phyloP scores from a whole-genome alignment of 2,797 vertebrate genomes.

The Masticophis lateralis region DNA sequence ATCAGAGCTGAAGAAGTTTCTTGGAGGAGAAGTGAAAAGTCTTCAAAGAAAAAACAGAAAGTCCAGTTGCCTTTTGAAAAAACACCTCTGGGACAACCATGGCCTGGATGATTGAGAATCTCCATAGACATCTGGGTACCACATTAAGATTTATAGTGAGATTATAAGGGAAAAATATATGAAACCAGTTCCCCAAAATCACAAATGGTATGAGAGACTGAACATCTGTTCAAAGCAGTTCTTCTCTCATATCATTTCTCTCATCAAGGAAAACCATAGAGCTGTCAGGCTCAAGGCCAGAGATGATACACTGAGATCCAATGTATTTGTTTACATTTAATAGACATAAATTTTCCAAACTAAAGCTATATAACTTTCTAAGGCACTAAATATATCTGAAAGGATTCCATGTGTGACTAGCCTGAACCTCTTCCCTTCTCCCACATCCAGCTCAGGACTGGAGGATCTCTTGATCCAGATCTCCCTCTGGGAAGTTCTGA shows the following conservation, averaged over 20 bases:
- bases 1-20: background rate
- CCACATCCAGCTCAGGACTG: background rate
- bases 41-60: background rate
- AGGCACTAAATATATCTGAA: background rate
- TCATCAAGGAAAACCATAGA: background rate
- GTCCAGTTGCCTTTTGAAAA: background rate
- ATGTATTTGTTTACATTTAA: background rate
- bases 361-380: background rate
- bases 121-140: background rate
- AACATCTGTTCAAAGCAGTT: background rate
- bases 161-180: too few species aligned
- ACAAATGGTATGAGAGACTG: background rate
- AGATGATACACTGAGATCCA: background rate
- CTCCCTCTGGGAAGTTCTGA: background rate
- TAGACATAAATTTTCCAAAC: background rate
- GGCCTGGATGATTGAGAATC: background rate
- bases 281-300: background rate
- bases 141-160: background rate
- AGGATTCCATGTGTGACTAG: background rate
- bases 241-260: background rate
- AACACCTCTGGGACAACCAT: background rate
- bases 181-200: background rate
- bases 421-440: background rate
- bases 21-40: background rate
- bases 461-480: background rate